Conservation (phyloP, 2,797 vertebrate genomes). For the Spinus olivaceus region DNA sequence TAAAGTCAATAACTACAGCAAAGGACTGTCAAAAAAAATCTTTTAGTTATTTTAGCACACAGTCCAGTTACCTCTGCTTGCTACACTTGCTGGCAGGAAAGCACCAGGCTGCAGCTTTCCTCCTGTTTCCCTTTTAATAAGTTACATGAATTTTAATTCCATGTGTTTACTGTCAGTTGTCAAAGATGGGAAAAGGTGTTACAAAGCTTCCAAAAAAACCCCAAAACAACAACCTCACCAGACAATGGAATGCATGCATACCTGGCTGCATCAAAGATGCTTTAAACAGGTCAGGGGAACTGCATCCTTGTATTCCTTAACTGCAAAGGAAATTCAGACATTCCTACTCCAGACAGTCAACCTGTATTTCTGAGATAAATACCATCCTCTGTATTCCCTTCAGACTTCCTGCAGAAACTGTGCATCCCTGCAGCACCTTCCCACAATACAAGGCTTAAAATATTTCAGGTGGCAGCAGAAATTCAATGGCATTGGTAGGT, state of each 20-base stretch:
- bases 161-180: not conserved
- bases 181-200: not conserved
- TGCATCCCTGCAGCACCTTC: not conserved
- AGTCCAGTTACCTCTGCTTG: not conserved
- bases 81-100: not conserved
- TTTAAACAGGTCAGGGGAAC: not conserved
- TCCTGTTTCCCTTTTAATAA: not conserved
- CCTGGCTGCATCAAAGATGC: not conserved
- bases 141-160: not conserved
- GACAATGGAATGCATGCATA: not conserved
- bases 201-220: not conserved
- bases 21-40: not conserved
- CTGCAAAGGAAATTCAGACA: not conserved
- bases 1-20: not conserved
- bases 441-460: not conserved
- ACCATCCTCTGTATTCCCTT: not conserved
- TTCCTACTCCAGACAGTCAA: not conserved
- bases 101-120: not conserved
- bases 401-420: not conserved
- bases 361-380: not conserved
- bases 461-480: not conserved
- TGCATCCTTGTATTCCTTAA: not conserved
- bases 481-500: not conserved
- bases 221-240: not conserved
- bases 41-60: not conserved